phyloP scores from a whole-genome alignment of 2,888 invertebrate species.

The Callyntrura guangdongensis region DNA sequence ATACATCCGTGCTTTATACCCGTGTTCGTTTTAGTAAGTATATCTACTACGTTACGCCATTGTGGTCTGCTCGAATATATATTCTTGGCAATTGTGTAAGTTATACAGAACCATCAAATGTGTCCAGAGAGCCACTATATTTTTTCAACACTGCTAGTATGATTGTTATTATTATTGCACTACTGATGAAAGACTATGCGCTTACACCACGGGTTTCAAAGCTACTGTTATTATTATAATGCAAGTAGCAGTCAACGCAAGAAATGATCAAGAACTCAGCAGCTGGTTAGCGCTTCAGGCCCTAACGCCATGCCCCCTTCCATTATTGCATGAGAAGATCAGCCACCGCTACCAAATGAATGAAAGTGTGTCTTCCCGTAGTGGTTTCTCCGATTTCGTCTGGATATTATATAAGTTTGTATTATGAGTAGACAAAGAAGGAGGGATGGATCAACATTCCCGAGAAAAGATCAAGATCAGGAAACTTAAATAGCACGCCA shows the following conservation, averaged over 20 bases:
- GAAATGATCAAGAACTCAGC: slow-evolving; percentile 25
- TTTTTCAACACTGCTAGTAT: slow-evolving; percentile 24
- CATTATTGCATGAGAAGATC: background rate
- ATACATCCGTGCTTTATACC: slow-evolving; percentile 11
- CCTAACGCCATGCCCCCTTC: background rate
- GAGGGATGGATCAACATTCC: slow-evolving; percentile 23
- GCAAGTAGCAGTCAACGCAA: too few relatives aligned
- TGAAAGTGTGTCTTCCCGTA: slow-evolving; percentile 1
- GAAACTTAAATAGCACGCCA: slow-evolving; percentile 37
- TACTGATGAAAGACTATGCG: slow-evolving; percentile 1
- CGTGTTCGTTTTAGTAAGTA: too few relatives aligned
- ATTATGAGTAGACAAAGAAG: slow-evolving; percentile 19
- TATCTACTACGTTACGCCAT: background rate
- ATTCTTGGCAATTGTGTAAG: background rate
- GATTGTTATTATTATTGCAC: background rate
- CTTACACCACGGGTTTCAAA: background rate
- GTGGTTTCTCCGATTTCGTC: slow-evolving; percentile 32
- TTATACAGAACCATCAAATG: background rate
- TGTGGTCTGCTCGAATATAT: background rate
- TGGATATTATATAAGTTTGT: background rate
- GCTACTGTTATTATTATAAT: background rate
- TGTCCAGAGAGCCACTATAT: background rate
- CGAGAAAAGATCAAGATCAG: slow-evolving; percentile 50
- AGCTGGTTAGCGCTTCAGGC: background rate
- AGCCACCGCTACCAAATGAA: background rate